Evolutionary conservation across 2,797 vertebrate species (phyloP), one percentile per base, ranked within the genome.

Genomic region (Garrulus glandarius): DNA sequence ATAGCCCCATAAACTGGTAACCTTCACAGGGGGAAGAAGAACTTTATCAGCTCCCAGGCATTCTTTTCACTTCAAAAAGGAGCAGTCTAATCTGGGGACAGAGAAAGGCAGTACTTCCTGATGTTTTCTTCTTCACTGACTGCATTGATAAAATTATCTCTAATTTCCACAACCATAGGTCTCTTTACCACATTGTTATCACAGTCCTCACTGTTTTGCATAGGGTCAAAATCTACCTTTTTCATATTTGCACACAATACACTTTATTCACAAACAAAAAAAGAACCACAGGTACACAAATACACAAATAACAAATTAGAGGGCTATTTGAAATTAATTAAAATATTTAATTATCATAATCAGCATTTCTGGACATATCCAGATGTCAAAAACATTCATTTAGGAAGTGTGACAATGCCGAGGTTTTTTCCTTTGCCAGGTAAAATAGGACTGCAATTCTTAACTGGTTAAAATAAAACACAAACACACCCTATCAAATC

Each of bases 91-190:
- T 72, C 43, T 84, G 55, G 13, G 43, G 55, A 76, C 57, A 78
- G 49, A 85, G 57, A 92, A 96, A 94, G 49, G 32, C 88, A 84
- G 11, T 19, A 23, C 24, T 82, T 96, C 77, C 83, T 50, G 53
- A 75, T 92, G 88, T 93, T 93, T 96, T 96, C 84, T 89, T 39
- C 63, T 91, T 91, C 55, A 39, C 41, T 84, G 91, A 94, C 86
- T 87, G 43, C 67, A 82, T 10, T 92, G 94, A 94, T 93, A 96
- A 93, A 94, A 76, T 69, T 78, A 86, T 88, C 74, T 86, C 43
- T 59, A 34, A 89, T 92, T 96, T 87, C 77, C 91, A 94, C 61
- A 71, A 44, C 49, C 80, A 71, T 11, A 44, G 43, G 61, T 39
- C 70, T 93, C 57, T 67, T 63, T 60, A 60, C 49, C 20, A 50